Evolutionary conservation across 2,888 invertebrate genomes (phyloP).

Genomic region (Tribolium freemani): DNA sequence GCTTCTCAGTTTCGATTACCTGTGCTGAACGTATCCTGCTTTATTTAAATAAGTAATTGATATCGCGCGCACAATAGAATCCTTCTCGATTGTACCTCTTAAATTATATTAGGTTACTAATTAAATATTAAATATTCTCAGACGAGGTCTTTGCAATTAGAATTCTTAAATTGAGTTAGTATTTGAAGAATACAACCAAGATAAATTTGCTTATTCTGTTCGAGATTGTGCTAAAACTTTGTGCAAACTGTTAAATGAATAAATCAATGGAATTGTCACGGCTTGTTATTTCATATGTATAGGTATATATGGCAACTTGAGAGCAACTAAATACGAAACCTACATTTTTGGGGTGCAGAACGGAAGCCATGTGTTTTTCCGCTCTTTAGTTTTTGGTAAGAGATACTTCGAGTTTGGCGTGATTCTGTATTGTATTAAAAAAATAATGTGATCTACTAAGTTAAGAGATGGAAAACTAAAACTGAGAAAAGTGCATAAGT

Average conservation of each 20-base stretch:
- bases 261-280: background rate
- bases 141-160: background rate
- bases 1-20: constrained; percentile 43
- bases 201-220: background rate
- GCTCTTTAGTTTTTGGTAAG: no score
- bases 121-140: constrained; percentile 14
- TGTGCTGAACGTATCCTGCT: constrained; percentile 14
- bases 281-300: background rate
- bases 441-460: no score
- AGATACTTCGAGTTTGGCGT: no score
- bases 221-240: background rate
- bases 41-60: constrained; percentile 31
- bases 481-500: no score
- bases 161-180: background rate
- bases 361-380: no score
- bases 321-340: background rate
- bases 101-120: constrained; percentile 24
- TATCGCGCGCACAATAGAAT: constrained; percentile 17
- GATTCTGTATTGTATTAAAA: no score
- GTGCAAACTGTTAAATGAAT: background rate
- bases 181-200: background rate
- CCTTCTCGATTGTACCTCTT: background rate
- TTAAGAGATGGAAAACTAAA: no score
- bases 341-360: no score
- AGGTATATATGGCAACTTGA: background rate